These are phyloP conservation scores for Drosophila ercepeae DNA, from an alignment of 1,140 invertebrate species.

Conservation along the genomic window DNA sequence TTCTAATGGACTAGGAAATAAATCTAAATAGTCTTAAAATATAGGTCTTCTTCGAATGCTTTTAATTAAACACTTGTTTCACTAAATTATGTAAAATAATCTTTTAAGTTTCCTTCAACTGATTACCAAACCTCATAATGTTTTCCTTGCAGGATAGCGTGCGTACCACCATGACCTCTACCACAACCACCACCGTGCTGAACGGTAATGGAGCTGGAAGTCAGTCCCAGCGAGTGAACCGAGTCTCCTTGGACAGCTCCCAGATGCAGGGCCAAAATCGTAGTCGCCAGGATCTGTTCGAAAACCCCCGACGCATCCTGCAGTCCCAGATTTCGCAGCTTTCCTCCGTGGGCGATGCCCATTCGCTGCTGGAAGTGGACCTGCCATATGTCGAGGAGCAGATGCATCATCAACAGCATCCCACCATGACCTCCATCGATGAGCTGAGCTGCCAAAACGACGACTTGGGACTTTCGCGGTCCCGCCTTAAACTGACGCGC, in stretches of 20 bases:
- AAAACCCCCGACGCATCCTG: slow-evolving; percentile 53
- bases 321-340: slow-evolving; percentile 78
- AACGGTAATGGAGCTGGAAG: slow-evolving; percentile 48
- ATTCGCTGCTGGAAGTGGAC: slow-evolving; percentile 72
- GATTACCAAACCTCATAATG: slow-evolving; percentile 10
- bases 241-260: slow-evolving; percentile 68
- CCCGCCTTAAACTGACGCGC: slow-evolving; percentile 75
- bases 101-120: too few relatives aligned
- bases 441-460: slow-evolving; percentile 60
- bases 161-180: slow-evolving; percentile 71
- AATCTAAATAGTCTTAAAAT: too few relatives aligned
- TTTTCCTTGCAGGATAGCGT: slow-evolving; percentile 70
- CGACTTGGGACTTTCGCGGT: slow-evolving; percentile 35
- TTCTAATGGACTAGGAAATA: too few relatives aligned
- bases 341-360: slow-evolving; percentile 75
- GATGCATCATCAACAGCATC: slow-evolving; percentile 20
- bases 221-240: slow-evolving; percentile 49
- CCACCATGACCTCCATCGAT: slow-evolving; percentile 71
- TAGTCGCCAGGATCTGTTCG: slow-evolving; percentile 72
- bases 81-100: too few relatives aligned
- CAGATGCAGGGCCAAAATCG: slow-evolving; percentile 82
- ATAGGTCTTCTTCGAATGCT: too few relatives aligned
- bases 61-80: too few relatives aligned
- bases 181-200: slow-evolving; percentile 55
- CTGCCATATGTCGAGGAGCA: slow-evolving; percentile 60